A percentile compares a stretch with the other conserved stretches of the same genome.
phyloP scores from a whole-genome alignment of 2,113 vertebrate genomes.

The Lagopus muta region DNA sequence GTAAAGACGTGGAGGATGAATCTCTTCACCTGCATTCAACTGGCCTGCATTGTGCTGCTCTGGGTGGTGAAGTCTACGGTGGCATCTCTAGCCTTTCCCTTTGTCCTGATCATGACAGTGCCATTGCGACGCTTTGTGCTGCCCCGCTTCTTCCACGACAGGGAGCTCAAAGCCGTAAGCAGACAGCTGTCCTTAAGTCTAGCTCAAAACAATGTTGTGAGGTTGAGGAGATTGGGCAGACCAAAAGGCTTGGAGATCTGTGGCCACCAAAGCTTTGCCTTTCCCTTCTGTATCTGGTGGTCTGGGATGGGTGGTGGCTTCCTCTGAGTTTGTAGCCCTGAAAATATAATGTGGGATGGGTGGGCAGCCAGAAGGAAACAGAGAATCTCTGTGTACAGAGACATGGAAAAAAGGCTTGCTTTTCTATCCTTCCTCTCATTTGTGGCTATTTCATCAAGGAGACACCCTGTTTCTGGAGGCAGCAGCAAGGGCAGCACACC shows the following conservation, averaged over 20 bases:
- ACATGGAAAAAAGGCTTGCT: background rate
- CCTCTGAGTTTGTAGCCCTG: background rate
- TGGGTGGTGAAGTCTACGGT: constrained; percentile 96
- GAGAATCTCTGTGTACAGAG: background rate
- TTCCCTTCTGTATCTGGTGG: background rate
- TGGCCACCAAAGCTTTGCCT: background rate
- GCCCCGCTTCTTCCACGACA: constrained; percentile 91
- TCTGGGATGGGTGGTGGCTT: background rate
- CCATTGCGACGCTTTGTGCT: constrained; percentile 92
- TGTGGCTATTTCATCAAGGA: background rate
- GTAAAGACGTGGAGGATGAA: constrained; percentile 99
- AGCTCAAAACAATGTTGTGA: background rate
- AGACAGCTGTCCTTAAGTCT: background rate
- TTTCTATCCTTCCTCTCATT: background rate
- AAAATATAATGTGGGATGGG: background rate
- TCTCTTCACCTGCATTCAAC: constrained; percentile 94
- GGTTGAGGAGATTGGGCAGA: background rate
- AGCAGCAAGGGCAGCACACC: background rate
- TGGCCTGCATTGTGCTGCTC: constrained; percentile 91
- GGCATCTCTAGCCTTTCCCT: constrained; percentile 94
- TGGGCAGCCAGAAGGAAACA: background rate
- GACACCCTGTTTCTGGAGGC: background rate
- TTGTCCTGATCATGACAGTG: constrained; percentile 97
- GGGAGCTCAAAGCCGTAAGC: constrained; percentile 95
- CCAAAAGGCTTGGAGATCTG: background rate